Evolutionary conservation across 2,797 vertebrate genomes (phyloP), one percentile per base, ranked within the genome.

Genomic region (Cetoscarus ocellatus): DNA sequence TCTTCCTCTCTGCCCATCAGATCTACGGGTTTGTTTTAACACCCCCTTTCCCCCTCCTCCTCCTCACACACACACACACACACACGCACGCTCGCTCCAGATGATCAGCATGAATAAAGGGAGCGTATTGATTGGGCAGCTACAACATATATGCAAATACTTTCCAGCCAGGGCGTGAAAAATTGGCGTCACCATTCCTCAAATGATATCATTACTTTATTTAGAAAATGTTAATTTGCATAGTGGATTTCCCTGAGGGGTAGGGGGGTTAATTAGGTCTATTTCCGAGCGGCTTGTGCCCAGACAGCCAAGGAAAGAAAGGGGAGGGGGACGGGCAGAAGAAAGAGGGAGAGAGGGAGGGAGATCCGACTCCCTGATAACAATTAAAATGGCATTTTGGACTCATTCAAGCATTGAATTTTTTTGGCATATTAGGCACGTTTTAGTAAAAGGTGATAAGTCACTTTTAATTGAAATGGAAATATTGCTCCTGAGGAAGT

Each of bases 191-290:
- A 96, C 96, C 95, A 95, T 96, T 97, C 95, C 96, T 98, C 96
- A 98, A 98, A 98, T 98, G 94, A 98, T 98, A 97, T 97, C 96
- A 98, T 98, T 97, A 97, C 96, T 97, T 96, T 97, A 98, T 98
- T 97, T 97, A 97, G 95, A 97, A 97, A 98, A 97, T 93, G 96
- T 97, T 98, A 96, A 98, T 99, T 96, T 97, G 96, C 96, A 96
- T 96, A 95, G 95, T 91, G 96, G 96, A 97, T 98, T 98, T 98
- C 96, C 97, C 97, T 92, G 93, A 94, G 96, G 94, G 94, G 94
- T 94, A 94, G 96, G 94, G 89, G 93, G 96, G 95, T 96, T 97
- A 98, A 98, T 98, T 97, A 98, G 96, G 96, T 98, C 96, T 96
- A 96, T 97, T 97, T 97, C 96, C 94, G 94, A 94, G 92, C 94